A percentile compares a stretch with the other conserved stretches of the same genome.
Evolutionary conservation across 1,140 invertebrate species (phyloP).

Genomic region (Cherax destructor): DNA sequence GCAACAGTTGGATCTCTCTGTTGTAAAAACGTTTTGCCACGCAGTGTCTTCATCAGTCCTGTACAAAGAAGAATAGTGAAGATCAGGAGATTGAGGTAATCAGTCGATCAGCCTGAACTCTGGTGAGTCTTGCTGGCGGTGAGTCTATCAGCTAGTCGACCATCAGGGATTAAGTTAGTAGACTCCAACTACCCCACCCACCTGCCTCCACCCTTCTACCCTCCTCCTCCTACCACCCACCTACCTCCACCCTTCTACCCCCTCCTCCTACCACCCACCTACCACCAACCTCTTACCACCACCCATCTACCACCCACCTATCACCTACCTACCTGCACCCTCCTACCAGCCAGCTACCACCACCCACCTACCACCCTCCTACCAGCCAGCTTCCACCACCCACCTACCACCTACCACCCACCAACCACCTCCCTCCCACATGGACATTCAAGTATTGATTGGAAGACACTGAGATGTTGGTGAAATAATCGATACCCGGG

Average conservation of each 20-base stretch:
- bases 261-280: not conserved
- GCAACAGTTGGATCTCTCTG: no score
- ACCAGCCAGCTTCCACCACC: not conserved
- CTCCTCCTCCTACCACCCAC: not conserved
- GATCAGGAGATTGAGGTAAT: no score
- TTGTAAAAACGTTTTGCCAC: no score
- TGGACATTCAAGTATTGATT: not conserved
- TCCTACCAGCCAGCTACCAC: not conserved
- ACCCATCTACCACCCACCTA: not conserved
- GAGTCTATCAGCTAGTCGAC: no score
- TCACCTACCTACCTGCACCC: not conserved
- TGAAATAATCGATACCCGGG: not conserved
- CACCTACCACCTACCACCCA: no score
- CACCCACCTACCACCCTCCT: no score
- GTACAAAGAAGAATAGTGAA: no score
- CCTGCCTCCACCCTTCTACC: not conserved
- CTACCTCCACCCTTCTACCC: not conserved
- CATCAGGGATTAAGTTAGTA: no score
- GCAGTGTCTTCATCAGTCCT: no score
- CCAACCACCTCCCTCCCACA: no score
- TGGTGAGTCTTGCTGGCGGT: no score
- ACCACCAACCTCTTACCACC: not conserved
- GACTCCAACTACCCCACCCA: not conserved
- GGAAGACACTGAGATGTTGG: not conserved
- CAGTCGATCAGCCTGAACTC: no score